Base-by-base conservation (phyloP, 2,797 vertebrate genomes). In the Simalia tracyae region DNA sequence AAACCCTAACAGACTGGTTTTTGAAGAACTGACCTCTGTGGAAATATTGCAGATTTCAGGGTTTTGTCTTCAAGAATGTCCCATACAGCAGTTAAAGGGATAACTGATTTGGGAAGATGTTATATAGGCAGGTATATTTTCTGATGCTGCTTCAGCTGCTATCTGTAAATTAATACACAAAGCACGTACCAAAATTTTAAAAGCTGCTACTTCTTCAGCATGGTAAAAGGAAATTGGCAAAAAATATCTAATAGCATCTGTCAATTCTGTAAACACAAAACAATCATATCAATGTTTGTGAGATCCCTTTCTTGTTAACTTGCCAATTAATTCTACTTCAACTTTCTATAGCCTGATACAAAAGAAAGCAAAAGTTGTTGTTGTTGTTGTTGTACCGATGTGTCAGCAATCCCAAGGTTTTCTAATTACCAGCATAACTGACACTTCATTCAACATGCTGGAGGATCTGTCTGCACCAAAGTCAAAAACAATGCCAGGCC, bases 401-500 rank as follows among this genome's bases (percentile, higher is more conserved):
- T 61, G 46, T 42, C 54, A 31, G 57, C 42, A 42, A 4, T 42
- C 28, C 63, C 42, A 90, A 17, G 28, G 7, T 86, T 89, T 50
- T 54, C 26, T 42, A 60, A 22, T 11, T 36, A 54, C 7, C 42
- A 86, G 3, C 19, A 50, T 66, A 12, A 42, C 22, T 60, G 81
- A 42, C 81, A 46, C 28, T 68, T 60, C 36, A 68, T 90, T 60
- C n/a, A 7, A 5, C 24, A 26, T 76, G 64, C 31, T 84, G n/a
- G 89, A 22, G 24, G 66, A 36, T 19, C 57, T 90, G n/a, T 68
- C 85, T 84, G 46, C 36, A 88, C 68, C 68, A 63, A 26, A 84
- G 68, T 56, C 17, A 64, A 26, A 87, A 90, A 81, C 61, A 84
- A 50, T 31, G 26, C 50, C 89, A 92, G 86, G 92, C 68, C 72